phyloP scores from a whole-genome alignment of 2,113 vertebrate genomes.

The Orthonyx spaldingii region DNA sequence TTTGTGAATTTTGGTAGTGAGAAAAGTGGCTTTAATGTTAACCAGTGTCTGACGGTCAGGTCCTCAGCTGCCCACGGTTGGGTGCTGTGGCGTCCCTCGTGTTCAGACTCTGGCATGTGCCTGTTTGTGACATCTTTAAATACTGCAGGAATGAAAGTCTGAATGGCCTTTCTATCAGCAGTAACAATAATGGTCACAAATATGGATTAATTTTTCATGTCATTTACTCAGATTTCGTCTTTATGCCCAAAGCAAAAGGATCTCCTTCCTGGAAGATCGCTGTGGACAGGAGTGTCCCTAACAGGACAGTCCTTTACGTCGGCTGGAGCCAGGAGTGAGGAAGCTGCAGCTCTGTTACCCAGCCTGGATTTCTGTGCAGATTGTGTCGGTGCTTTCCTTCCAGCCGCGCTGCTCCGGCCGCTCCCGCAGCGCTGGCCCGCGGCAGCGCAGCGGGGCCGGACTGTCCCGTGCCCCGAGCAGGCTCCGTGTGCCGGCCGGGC shows the following conservation, averaged over 20 bases:
- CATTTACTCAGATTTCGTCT: background rate
- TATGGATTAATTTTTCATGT: background rate
- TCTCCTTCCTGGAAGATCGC: too few species aligned
- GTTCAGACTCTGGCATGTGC: background rate
- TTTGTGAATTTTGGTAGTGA: background rate
- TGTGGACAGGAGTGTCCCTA: background rate
- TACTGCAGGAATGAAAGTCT: background rate
- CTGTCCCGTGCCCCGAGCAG: too few species aligned
- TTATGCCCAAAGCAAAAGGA: background rate
- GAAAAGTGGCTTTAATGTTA: background rate
- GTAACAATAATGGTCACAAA: background rate
- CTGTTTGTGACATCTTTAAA: conserved; percentile 5
- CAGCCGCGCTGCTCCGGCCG: background rate
- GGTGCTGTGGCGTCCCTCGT: accelerated
- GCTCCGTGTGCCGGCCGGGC: too few species aligned
- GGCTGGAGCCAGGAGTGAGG: background rate
- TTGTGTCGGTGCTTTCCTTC: accelerated
- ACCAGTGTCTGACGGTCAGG: background rate
- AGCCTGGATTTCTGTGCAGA: accelerated
- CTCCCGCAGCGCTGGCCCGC: too few species aligned
- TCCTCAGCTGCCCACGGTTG: accelerated
- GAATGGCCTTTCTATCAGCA: background rate
- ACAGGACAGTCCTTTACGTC: accelerated
- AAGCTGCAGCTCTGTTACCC: accelerated
- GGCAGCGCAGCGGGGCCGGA: too few species aligned